phyloP scores from a whole-genome alignment of 2,113 vertebrate species.

The Petroica traversi region DNA sequence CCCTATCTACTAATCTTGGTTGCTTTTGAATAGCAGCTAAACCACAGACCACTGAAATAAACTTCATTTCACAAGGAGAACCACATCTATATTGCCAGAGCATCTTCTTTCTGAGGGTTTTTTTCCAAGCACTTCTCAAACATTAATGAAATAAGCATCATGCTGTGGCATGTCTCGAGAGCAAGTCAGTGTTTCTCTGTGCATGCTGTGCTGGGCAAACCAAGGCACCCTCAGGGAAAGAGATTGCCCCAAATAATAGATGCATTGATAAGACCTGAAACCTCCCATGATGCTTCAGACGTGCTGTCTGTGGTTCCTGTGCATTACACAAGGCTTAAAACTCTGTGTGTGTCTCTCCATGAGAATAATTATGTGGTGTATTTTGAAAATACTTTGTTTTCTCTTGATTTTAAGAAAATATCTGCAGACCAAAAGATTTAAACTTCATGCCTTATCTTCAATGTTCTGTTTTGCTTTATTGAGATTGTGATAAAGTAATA shows the following conservation, averaged over 20 bases:
- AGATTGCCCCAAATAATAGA: constrained; percentile 59
- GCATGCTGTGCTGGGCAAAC: not conserved
- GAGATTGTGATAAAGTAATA: not conserved
- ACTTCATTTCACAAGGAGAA: constrained; percentile 44
- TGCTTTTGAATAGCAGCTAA: constrained; percentile 62
- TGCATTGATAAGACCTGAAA: constrained; percentile 50
- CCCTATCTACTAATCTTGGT: constrained; percentile 25
- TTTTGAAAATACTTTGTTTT: not conserved
- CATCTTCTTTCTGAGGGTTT: constrained; percentile 1
- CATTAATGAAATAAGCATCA: constrained; percentile 30
- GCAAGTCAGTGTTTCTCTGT: constrained; percentile 24
- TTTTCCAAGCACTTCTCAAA: constrained; percentile 26
- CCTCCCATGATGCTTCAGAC: constrained; percentile 40
- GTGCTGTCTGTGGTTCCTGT: not conserved
- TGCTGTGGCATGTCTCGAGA: constrained; percentile 42
- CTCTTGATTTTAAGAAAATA: not conserved
- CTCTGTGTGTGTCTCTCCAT: not conserved
- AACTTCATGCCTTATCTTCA: not conserved
- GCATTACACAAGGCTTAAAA: not conserved
- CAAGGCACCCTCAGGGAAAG: constrained; percentile 17
- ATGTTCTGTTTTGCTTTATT: not conserved
- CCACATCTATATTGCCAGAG: constrained; percentile 51
- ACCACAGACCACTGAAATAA: constrained; percentile 56
- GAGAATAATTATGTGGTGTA: not conserved
- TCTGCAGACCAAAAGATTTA: not conserved